Percentiles rank a stretch among this genome's conserved stretches.
These are phyloP conservation scores for Stenopsyche tienmushanensis DNA, from an alignment of 1,140 invertebrate species.

Conservation along the genomic window DNA sequence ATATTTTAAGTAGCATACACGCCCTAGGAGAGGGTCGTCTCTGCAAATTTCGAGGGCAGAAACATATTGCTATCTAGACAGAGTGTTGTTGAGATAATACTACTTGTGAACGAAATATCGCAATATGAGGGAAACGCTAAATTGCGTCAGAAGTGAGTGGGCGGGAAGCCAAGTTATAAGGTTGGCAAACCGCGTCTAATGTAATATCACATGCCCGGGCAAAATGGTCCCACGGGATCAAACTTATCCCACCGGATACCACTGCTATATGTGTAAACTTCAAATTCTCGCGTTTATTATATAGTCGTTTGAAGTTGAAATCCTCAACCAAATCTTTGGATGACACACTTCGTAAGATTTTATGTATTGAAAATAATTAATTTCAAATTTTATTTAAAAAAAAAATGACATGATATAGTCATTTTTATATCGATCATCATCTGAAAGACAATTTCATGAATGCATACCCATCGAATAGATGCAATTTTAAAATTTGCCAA, in stretches of 20 bases:
- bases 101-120: background rate
- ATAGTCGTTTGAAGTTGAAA: too few relatives aligned
- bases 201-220: conserved; percentile 17
- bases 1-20: too few relatives aligned
- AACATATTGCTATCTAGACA: conserved; percentile 11
- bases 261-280: background rate
- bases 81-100: conserved; percentile 18
- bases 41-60: background rate
- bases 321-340: too few relatives aligned
- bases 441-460: too few relatives aligned
- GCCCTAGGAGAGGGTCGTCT: background rate
- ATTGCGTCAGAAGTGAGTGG: conserved; percentile 14
- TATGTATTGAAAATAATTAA: too few relatives aligned
- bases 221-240: conserved; percentile 6
- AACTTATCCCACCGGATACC: conserved; percentile 1
- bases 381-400: too few relatives aligned
- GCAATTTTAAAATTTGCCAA: too few relatives aligned
- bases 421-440: too few relatives aligned
- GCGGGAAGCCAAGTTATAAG: conserved; percentile 21
- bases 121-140: conserved; percentile 9
- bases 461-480: too few relatives aligned
- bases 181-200: conserved; percentile 14
- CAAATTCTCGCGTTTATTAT: too few relatives aligned
- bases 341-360: too few relatives aligned
- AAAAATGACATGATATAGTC: too few relatives aligned